Base-by-base conservation (phyloP, 2,888 invertebrate species). In the Pachymerium ferrugineum region DNA sequence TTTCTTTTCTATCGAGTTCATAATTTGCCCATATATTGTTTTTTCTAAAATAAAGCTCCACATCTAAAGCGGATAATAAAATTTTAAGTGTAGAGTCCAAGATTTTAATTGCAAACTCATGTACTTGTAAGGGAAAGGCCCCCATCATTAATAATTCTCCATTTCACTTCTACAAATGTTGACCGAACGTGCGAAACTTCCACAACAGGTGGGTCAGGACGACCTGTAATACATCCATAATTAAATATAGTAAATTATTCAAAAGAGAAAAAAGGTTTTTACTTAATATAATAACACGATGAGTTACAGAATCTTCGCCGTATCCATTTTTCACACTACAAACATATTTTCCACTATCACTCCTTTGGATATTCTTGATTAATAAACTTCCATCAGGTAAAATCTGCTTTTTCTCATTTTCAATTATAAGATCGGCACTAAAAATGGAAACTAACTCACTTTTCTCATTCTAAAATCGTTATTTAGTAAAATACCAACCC, bases 271-370 rank as follows among this genome's bases (percentile, higher is more conserved):
- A 70, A 16, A 42, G 54, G 22, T 72, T 74, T 80, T 79, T 80
- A 90, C 91, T 91, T 79, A 92, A 90, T 0, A 97, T 93, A 77
- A 92, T 89, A 72, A 97, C 86, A 74, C 91, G 90, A 83, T 95
- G 94, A 0, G 92, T 92, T 72, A 96, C 93, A n/a, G 93, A 91
- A 80, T 96, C 96, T 78, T 93, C 91, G 71, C 96, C 96, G 82
- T 93, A 93, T 25, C 90, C 89, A 83, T 97, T 97, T 82, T 94
- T 92, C 19, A 94, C 95, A 79, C 90, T 90, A 83, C 97, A 97
- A 0, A 94, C 91, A 82, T 97, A 97, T 83, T 96, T 96, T 74
- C 94, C 96, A 74, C 94, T 94, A 84, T 97, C 96, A 76, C 90
- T 89, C 29, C 94, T 88, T 70, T 91, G 90, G 0, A 95, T 93